A percentile compares a stretch with the other conserved stretches of the same genome.
These are phyloP conservation scores for Engraulis encrasicolus DNA, from an alignment of 2,113 vertebrate genomes.

Conservation along the genomic window DNA sequence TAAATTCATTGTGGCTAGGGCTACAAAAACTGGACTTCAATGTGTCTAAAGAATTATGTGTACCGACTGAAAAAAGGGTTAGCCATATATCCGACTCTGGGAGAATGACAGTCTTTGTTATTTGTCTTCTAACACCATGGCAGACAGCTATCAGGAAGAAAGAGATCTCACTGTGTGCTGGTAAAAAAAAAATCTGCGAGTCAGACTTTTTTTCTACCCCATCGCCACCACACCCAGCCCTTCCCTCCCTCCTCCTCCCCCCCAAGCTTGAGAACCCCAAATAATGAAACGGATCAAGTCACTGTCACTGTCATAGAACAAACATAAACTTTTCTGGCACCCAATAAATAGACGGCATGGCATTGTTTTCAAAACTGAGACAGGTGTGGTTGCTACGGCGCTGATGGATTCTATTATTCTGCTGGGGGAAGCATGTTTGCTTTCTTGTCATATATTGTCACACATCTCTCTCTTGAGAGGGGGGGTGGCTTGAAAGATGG, in stretches of 20 bases:
- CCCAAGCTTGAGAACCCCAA: slow-evolving; percentile 59
- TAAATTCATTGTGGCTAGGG: not conserved
- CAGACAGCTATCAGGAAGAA: slow-evolving; percentile 83
- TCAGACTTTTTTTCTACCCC: slow-evolving; percentile 68
- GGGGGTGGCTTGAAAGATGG: slow-evolving; percentile 79
- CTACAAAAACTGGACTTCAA: slow-evolving; percentile 11
- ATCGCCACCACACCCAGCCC: slow-evolving; percentile 19
- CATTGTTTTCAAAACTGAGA: slow-evolving; percentile 82
- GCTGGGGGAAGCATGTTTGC: slow-evolving; percentile 80
- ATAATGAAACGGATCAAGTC: slow-evolving; percentile 83
- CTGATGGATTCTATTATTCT: slow-evolving; percentile 81
- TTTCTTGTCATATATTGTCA: slow-evolving; percentile 83
- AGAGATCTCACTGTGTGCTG: slow-evolving; percentile 71
- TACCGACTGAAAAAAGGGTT: slow-evolving; percentile 56
- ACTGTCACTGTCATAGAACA: slow-evolving; percentile 82
- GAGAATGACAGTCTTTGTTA: slow-evolving; percentile 79
- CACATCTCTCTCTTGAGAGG: slow-evolving; percentile 79
- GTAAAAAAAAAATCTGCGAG: slow-evolving; percentile 61
- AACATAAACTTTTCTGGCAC: slow-evolving; percentile 84
- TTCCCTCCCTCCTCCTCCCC: too few species aligned
- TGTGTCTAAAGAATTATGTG: slow-evolving; percentile 30
- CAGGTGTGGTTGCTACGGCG: slow-evolving; percentile 79
- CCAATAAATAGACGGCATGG: slow-evolving; percentile 83
- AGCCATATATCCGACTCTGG: slow-evolving; percentile 70
- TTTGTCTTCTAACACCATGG: slow-evolving; percentile 78